Evolutionary conservation across 2,888 invertebrate species (phyloP), one percentile per base, ranked within the genome.

Genomic region (Alloscopus bannaensis): DNA sequence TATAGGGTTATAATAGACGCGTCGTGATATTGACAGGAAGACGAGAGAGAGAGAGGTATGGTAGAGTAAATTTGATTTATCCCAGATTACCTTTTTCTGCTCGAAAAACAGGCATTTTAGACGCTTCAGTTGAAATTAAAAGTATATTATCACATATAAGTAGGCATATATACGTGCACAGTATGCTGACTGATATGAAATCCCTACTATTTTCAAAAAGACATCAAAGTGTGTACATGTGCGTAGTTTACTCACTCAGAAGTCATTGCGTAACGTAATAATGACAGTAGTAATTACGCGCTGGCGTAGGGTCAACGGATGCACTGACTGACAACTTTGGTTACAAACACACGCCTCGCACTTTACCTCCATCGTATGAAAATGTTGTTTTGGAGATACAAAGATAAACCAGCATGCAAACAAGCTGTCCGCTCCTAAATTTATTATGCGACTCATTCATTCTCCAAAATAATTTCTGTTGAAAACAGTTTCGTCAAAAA

Each of bases 251-350:
- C n/a, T n/a, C n/a, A n/a, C n/a, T n/a, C n/a, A n/a, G n/a, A n/a
- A 31, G 66, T 59, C 40, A 66, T 50, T 70, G 29, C 50, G 62
- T 52, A 60, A 71, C 68, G 3, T 55, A 47, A 55, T 65, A 31
- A 71, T 31, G 60, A 50, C 24, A 52, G 36, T 71, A 57, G 24
- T 73, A 73, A 65, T 57, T 31, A 45, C 59, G 57, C 45, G 57
- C 55, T 45, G 26, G 42, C 28, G 20, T 57, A 65, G 65, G 60
- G 59, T 59, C 73, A 66, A 66, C 73, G 65, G 73, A 73, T 73
- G 73, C 73, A 65, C 29, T 65, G 64, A 72, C 71, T 24, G 16
- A 28, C n/a, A n/a, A n/a, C n/a, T n/a, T 70, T 29, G 22, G 45
- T 40, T 42, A n/a, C n/a, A n/a, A n/a, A n/a, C n/a, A n/a, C n/a